These are phyloP conservation scores for Drosophila nigritarsus DNA, from an alignment of 2,888 invertebrate species.

Conservation along the genomic window DNA sequence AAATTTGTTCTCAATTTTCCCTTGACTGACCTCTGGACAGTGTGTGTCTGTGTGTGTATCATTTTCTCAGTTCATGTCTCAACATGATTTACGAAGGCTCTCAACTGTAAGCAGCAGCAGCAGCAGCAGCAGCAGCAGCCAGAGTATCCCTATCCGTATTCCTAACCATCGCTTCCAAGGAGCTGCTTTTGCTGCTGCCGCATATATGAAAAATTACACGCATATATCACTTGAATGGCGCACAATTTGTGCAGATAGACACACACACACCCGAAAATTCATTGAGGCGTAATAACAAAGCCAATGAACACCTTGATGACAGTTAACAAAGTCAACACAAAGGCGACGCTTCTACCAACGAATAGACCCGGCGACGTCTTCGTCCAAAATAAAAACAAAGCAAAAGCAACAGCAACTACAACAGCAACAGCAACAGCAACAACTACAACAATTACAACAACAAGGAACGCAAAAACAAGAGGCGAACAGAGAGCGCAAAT, in stretches of 20 bases:
- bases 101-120: constrained; percentile 42
- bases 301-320: constrained; percentile 82
- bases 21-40: constrained; percentile 33
- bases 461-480: constrained; percentile 32
- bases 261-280: constrained; percentile 63
- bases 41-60: constrained; percentile 10
- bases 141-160: not conserved
- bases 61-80: constrained; percentile 39
- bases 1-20: constrained; percentile 42
- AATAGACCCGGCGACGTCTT: constrained; percentile 3
- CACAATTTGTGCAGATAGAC: constrained; percentile 58
- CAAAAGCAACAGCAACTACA: constrained; percentile 13
- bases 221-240: constrained; percentile 70
- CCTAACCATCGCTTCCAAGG: constrained; percentile 40
- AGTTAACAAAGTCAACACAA: constrained; percentile 73
- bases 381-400: constrained; percentile 27
- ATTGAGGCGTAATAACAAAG: constrained; percentile 81
- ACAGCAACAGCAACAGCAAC: constrained; percentile 4
- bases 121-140: not conserved
- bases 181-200: constrained; percentile 17
- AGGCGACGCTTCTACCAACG: constrained; percentile 5
- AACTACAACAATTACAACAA: constrained; percentile 8
- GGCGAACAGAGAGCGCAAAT: constrained; percentile 70
- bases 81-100: constrained; percentile 54
- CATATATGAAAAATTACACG: constrained; percentile 62